Percentiles rank a stretch among this genome's conserved stretches.
These are phyloP conservation scores for Ceratina japonica DNA, from an alignment of 1,140 invertebrate genomes.

Conservation along the genomic window DNA sequence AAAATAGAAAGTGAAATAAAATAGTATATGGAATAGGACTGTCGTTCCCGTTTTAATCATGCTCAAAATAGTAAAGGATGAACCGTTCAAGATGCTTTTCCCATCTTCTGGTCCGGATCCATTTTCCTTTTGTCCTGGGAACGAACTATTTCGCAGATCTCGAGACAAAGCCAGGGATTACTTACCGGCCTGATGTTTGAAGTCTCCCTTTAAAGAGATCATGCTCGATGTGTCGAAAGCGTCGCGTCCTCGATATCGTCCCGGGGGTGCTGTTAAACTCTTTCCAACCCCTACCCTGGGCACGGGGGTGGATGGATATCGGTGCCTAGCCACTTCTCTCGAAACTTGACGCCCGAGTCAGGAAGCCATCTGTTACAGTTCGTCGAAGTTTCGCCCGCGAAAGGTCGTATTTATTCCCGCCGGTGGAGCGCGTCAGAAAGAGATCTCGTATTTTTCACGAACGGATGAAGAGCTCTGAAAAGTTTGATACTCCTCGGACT, in stretches of 20 bases:
- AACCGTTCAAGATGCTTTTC: background rate
- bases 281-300: conserved; percentile 14
- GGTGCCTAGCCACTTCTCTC: conserved; percentile 1
- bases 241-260: background rate
- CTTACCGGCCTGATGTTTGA: conserved; percentile 7
- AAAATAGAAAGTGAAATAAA: too few species aligned
- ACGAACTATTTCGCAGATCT: background rate
- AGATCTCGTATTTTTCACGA: conserved; percentile 33
- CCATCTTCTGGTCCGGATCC: background rate
- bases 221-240: conserved; percentile 17
- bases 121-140: background rate
- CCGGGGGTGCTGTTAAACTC: conserved; percentile 55
- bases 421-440: background rate
- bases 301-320: conserved; percentile 35
- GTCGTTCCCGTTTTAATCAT: background rate
- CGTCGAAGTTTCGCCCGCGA: conserved; percentile 38
- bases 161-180: conserved; percentile 23
- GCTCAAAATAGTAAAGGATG: background rate
- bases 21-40: too few species aligned
- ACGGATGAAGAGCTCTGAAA: conserved; percentile 10
- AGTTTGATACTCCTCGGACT: background rate
- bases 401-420: conserved; percentile 55
- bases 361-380: conserved; percentile 64
- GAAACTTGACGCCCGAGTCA: conserved; percentile 60
- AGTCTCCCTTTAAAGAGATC: conserved; percentile 29